phyloP scores from a whole-genome alignment of 2,888 invertebrate genomes.

The Alviniconcha strummeri region DNA sequence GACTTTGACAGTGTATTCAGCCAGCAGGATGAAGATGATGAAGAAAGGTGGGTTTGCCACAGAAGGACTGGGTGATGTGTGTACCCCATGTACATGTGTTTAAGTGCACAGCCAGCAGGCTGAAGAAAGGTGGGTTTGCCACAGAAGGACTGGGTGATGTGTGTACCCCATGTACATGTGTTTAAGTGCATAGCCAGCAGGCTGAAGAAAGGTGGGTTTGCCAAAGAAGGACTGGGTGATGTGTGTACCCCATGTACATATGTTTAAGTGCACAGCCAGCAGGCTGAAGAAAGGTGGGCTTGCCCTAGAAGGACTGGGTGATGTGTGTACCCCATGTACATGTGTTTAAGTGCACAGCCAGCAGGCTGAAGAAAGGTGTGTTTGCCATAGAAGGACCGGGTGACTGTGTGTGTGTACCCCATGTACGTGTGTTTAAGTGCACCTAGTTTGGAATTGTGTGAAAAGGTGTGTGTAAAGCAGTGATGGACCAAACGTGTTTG shows the following conservation, averaged over 20 bases:
- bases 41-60: slow-evolving; percentile 29
- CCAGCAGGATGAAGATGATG: slow-evolving; percentile 29
- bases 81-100: too few species aligned
- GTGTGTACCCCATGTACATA: too few species aligned
- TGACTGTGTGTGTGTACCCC: neutral
- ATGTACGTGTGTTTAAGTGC: slow-evolving; percentile 3
- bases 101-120: slow-evolving; percentile 25
- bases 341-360: slow-evolving; percentile 22
- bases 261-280: slow-evolving; percentile 21
- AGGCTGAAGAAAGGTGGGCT: slow-evolving; percentile 34
- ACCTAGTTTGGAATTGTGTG: neutral
- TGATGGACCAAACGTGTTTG: too few species aligned
- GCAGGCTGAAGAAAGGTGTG: slow-evolving; percentile 33
- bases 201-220: slow-evolving; percentile 32
- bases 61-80: too few species aligned
- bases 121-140: slow-evolving; percentile 32
- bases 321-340: neutral
- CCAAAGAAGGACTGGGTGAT: too few species aligned
- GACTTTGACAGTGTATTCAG: slow-evolving; percentile 29
- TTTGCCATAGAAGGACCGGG: neutral
- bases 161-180: neutral
- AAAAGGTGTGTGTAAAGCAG: too few species aligned
- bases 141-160: neutral
- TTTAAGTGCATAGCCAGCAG: slow-evolving; percentile 24
- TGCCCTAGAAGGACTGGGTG: neutral